A percentile compares a stretch with the other conserved stretches of the same genome.
These are phyloP conservation scores for Drosophila melanogaster DNA, from an alignment of 1,140 invertebrate genomes.

Conservation along the genomic window Release_6_plus_ISO1_MT NT_033779.5:6598001-6598500, in stretches of 20 bases:
- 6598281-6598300: slow-evolving; percentile 26
- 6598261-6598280: slow-evolving; percentile 35
- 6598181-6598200: slow-evolving; percentile 38
- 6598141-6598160: slow-evolving; percentile 26
- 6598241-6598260: slow-evolving; percentile 75
- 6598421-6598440: slow-evolving; percentile 40
- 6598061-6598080: slow-evolving; percentile 26
- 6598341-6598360: slow-evolving; percentile 40
- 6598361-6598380: slow-evolving; percentile 38
- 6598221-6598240: slow-evolving; percentile 28
- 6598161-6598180: slow-evolving; percentile 1
- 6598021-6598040: slow-evolving; percentile 7
- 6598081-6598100: slow-evolving; percentile 19
- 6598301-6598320: slow-evolving; percentile 10
- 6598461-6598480: slow-evolving; percentile 31
- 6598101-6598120: neutral
- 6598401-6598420: slow-evolving; percentile 31
- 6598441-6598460: neutral
- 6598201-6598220: slow-evolving; percentile 28
- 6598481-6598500: slow-evolving; percentile 72
- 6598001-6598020: slow-evolving; percentile 24
- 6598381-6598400: slow-evolving; percentile 33
- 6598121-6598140: slow-evolving; percentile 39
- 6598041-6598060: slow-evolving; percentile 27
- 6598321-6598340: slow-evolving; percentile 21